Conservation (phyloP, 1,140 invertebrate species). For the Diploscapter pachys region DNA sequence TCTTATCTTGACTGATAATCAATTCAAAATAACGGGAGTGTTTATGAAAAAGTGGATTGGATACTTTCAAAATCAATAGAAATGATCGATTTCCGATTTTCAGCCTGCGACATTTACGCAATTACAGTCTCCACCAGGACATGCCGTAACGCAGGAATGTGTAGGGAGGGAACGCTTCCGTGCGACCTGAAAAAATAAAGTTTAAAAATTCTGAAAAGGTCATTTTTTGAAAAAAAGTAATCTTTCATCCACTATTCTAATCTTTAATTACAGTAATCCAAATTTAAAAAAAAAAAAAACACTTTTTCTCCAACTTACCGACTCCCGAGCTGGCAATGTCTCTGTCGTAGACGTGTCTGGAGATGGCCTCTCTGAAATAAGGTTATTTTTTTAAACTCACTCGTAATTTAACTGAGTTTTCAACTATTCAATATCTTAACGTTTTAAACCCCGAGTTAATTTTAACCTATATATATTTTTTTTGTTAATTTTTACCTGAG, state of each 20-base stretch:
- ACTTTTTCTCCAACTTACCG: conserved; percentile 19
- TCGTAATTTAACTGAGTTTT: no score
- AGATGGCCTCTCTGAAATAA: conserved; percentile 28
- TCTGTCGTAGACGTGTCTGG: conserved; percentile 39
- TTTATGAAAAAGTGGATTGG: no score
- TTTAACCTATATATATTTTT: no score
- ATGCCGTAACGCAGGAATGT: conserved; percentile 35
- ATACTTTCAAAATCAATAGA: no score
- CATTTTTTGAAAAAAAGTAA: neutral
- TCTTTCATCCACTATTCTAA: no score
- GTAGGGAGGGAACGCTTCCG: conserved; percentile 41
- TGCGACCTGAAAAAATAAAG: conserved; percentile 32
- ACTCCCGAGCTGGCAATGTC: conserved; percentile 37
- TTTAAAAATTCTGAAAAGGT: neutral
- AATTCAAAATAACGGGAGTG: neutral
- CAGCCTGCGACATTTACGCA: no score
- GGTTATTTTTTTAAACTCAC: no score
- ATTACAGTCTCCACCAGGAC: conserved; percentile 41
- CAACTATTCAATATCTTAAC: no score
- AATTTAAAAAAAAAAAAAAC: neutral
- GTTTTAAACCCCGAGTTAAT: no score
- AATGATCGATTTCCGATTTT: no score
- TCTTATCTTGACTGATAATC: neutral
- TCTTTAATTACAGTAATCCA: no score
- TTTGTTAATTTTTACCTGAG: conserved; percentile 2